Percentiles rank a stretch among this genome's conserved stretches.
phyloP scores from a whole-genome alignment of 2,113 vertebrate genomes.

The Martes martes region DNA sequence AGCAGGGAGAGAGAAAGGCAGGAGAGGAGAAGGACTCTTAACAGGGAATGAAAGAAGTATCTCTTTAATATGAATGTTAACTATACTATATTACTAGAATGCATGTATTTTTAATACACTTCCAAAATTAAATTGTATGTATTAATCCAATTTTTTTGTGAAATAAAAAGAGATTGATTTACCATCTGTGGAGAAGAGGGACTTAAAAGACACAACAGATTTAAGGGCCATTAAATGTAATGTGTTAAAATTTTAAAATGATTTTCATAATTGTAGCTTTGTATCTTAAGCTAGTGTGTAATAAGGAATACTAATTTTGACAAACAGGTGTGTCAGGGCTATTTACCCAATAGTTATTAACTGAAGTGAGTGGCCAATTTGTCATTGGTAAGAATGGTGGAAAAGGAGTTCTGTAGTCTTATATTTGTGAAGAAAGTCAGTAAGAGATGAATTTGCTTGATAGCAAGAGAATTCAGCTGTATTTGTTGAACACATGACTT shows the following conservation, averaged over 20 bases:
- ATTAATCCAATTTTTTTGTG: background rate
- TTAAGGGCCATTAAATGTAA: background rate
- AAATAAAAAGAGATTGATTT: background rate
- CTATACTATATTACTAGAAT: background rate
- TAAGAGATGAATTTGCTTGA: conserved; percentile 32
- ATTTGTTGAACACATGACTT: background rate
- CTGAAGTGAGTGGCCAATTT: background rate
- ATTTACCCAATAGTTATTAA: conserved; percentile 39
- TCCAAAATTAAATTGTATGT: background rate
- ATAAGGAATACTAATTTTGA: conserved; percentile 17
- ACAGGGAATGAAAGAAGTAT: background rate
- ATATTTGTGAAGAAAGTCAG: background rate
- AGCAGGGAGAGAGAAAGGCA: background rate
- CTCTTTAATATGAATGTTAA: background rate
- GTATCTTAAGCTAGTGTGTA: background rate
- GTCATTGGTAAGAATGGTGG: background rate
- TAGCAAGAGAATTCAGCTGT: background rate
- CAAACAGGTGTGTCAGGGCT: background rate
- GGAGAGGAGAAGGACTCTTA: background rate
- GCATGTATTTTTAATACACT: background rate
- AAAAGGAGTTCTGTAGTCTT: background rate
- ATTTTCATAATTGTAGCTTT: background rate
- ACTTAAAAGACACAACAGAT: background rate
- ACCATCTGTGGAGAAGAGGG: background rate
- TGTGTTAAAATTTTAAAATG: background rate